Evolutionary conservation across 2,113 vertebrate species (phyloP).

Genomic region (Loxodonta africana): DNA sequence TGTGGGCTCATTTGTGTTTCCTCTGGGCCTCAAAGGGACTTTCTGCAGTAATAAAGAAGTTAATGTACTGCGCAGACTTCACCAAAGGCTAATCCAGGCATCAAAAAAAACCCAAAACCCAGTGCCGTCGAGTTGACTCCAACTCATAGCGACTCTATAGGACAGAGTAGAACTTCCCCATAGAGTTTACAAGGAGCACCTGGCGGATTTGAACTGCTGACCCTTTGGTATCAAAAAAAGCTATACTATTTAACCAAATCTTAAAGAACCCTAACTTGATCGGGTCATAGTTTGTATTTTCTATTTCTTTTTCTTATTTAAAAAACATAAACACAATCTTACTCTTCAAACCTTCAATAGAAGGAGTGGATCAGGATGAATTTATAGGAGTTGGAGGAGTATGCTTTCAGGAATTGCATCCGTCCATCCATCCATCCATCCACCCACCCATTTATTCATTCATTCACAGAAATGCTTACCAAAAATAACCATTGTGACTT

Average conservation of each 20-base stretch:
- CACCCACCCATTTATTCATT: background rate
- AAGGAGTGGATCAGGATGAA: background rate
- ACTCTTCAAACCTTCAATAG: background rate
- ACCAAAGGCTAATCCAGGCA: background rate
- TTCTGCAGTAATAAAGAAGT: slow-evolving; percentile 44
- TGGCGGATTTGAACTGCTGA: no score
- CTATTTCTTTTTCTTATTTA: background rate
- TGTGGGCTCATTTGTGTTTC: slow-evolving; percentile 40
- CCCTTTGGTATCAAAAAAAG: background rate
- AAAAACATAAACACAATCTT: background rate
- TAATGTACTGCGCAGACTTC: background rate
- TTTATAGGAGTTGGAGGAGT: background rate
- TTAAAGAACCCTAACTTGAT: background rate
- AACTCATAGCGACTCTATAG: no score
- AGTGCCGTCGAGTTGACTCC: no score
- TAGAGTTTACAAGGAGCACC: no score
- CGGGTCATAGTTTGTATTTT: background rate
- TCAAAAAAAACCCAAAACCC: background rate
- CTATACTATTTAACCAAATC: background rate
- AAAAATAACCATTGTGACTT: background rate
- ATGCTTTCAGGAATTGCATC: background rate
- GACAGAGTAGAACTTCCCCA: no score
- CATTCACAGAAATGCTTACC: background rate
- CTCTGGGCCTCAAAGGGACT: slow-evolving; percentile 56
- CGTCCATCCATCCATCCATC: no score